Evolutionary conservation across 2,113 vertebrate genomes (phyloP).

Genomic region (Osmerus mordax): DNA sequence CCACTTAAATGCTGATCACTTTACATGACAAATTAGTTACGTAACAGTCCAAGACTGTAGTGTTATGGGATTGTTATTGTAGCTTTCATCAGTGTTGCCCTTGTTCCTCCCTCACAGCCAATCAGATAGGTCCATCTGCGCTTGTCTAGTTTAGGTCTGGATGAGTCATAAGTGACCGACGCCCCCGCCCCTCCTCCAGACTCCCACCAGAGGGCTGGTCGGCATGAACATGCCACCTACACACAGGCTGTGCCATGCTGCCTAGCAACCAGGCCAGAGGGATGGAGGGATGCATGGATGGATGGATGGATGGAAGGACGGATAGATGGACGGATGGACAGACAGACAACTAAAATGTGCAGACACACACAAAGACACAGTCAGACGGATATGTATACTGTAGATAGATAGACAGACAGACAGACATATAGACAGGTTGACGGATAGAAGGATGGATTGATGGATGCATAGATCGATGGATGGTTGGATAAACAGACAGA

Average conservation of each 20-base stretch:
- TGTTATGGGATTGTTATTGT: slow-evolving; percentile 25
- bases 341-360: not conserved
- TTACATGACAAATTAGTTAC: slow-evolving; percentile 16
- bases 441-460: no score
- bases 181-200: slow-evolving; percentile 31
- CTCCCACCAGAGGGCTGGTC: slow-evolving; percentile 18
- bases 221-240: slow-evolving; percentile 50
- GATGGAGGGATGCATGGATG: not conserved
- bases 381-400: no score
- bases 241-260: slow-evolving; percentile 63
- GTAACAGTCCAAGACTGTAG: slow-evolving; percentile 7
- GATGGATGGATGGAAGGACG: not conserved
- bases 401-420: no score
- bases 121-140: slow-evolving; percentile 57
- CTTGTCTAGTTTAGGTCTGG: slow-evolving; percentile 47
- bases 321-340: not conserved
- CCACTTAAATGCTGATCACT: not conserved
- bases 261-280: not conserved
- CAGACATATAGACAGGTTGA: no score
- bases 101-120: slow-evolving; percentile 34
- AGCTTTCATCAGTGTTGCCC: slow-evolving; percentile 28
- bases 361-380: no score
- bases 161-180: slow-evolving; percentile 52
- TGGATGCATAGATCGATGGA: not conserved
- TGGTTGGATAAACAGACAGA: not conserved